Percentiles rank a stretch among this genome's conserved stretches.
Evolutionary conservation across 2,888 invertebrate genomes (phyloP).

Genomic region (Caenorhabditis sp.): DNA sequence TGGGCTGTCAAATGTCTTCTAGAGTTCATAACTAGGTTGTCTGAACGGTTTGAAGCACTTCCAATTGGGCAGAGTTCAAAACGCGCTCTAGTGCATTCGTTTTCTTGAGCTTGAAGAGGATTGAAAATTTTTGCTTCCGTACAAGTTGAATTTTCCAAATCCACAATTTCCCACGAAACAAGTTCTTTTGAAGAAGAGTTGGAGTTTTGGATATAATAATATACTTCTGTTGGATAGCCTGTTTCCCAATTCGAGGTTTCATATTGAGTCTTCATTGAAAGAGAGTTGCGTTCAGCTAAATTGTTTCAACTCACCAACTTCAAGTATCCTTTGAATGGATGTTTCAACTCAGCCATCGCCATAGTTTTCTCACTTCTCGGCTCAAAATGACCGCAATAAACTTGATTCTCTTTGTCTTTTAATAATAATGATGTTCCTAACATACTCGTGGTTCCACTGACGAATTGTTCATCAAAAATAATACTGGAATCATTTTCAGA

Average conservation of each 20-base stretch:
- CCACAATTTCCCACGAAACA: constrained; percentile 49
- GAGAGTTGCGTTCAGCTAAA: background rate
- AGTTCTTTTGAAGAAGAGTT: background rate
- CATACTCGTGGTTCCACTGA: constrained; percentile 43
- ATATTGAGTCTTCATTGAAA: constrained; percentile 46
- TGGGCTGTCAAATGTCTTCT: constrained; percentile 45
- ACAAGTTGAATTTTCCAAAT: constrained; percentile 36
- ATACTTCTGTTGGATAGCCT: constrained; percentile 48
- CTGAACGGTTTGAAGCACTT: constrained; percentile 43
- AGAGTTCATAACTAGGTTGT: constrained; percentile 31
- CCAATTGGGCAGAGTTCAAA: constrained; percentile 49
- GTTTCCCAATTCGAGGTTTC: constrained; percentile 38
- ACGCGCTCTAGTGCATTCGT: constrained; percentile 28
- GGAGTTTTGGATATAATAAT: constrained; percentile 31
- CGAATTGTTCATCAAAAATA: constrained; percentile 42
- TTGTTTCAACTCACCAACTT: constrained; percentile 31
- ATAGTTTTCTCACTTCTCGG: constrained; percentile 35
- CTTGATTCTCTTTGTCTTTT: constrained; percentile 34
- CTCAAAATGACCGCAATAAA: constrained; percentile 52
- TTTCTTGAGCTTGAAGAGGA: constrained; percentile 48
- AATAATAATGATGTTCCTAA: constrained; percentile 38
- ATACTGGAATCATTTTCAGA: constrained; percentile 48
- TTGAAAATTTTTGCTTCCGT: constrained; percentile 43
- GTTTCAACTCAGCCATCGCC: constrained; percentile 43
- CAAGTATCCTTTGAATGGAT: constrained; percentile 48